Base-by-base conservation (phyloP, 2,888 invertebrate species). In the Blera fallax region DNA sequence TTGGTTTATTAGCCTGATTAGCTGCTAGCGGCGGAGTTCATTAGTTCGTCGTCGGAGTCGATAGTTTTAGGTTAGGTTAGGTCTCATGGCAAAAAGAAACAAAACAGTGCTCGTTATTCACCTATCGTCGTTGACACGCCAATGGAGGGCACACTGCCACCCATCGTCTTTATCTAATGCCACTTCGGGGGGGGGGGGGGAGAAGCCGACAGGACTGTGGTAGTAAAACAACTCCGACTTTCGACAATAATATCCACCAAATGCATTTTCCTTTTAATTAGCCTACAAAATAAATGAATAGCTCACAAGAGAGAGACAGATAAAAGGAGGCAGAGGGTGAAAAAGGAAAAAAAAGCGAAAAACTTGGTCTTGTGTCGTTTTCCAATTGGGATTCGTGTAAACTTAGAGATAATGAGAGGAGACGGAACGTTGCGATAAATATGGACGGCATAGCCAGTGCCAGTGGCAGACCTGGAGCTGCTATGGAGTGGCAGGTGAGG, bases 1-100 rank as follows among this genome's bases (percentile, higher is more conserved):
- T 76, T 85, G 85, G 81, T 81, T 85, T 85, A 85, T 81, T 85
- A 85, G 85, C 81, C 85, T 85, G 85, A 85, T 85, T 85, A 85
- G 85, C 72, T 77, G 60, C 76, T 72, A 72, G 85, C 85, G 72
- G 76, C 76, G 65, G 72, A 85, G 85, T 85, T 85, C 85, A 85
- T 85, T 85, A 85, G 85, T 85, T 85, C 84, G 84, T 40, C 56
- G 52, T 56, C 43, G 43, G 7, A 32, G 73, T 79, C 74, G 74
- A 45, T 74, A 60, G 67, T 64, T 69, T 69, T 40, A 58, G 67
- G 60, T 64, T 85, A 76, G 64, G 76, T 69, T 76, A 82, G 74
- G 52, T 76, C 69, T 76, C 45, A 56, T 21, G 29, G 32, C 34
- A 50, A 32, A 21, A n/a, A 72, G 32, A 16, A 77, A 72, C 18